Base-by-base conservation (phyloP, 1,140 invertebrate species). In the Musca vetustissima region DNA sequence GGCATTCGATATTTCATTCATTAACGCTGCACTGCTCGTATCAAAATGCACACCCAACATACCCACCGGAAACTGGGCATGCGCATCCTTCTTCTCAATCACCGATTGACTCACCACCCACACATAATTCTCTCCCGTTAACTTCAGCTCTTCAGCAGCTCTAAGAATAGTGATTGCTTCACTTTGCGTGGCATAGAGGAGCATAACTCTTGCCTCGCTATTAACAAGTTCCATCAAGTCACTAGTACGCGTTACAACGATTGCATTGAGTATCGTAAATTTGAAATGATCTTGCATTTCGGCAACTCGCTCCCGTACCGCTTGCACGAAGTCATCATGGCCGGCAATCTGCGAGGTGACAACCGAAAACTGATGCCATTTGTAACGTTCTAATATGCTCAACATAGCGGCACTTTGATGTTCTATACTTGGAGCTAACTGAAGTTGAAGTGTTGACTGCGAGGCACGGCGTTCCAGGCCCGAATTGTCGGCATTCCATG, bases 71-170 rank as follows among this genome's bases (percentile, higher is more conserved):
- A 97, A 97, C 74, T 93, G 90, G 70, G 89, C 87, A 0, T 91
- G 88, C n/a, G 91, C 89, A 73, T 91, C 87, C 64, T 82, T 77
- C 75, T 90, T 91, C 77, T 88, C 94, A 48, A 98, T 93, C 52
- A 96, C 94, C 75, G 93, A 94, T 82, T 97, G 94, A n/a, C 94
- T 96, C 0, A 96, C 94, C 57, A 98, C 93, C 96, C 96, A 98
- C 8, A 98, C 94, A 81, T 97, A 98, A 80, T 97, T 96, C 79
- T 95, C 92, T 2, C 94, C 94, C 1, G 95, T 97, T 53, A 98
- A 89, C 72, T 94, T 93, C 71, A 94, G 86, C 72, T 93, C 89
- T 67, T 88, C 86, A 2, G 95, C 95, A 14, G 88, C 89, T 2
- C 87, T 87, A 52, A 98, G 84, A 28, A 99, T 97, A 67, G 89